Evolutionary conservation across 2,113 vertebrate genomes (phyloP).

Genomic region (Pachypanchax playfairii): DNA sequence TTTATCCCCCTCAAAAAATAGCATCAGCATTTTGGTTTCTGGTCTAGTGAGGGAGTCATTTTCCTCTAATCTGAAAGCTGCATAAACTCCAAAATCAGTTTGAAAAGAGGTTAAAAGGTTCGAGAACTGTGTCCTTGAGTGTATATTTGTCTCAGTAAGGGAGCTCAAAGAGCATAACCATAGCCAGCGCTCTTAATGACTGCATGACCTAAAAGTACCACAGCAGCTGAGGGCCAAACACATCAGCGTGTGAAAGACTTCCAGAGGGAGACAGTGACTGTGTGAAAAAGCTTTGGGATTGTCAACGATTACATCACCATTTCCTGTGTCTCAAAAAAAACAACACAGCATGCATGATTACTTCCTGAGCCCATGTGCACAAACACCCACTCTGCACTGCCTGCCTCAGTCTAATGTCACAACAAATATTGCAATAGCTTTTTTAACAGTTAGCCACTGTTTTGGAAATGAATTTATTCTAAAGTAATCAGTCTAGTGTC

Average conservation of each 20-base stretch:
- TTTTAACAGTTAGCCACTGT: no score
- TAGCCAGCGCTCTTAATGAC: conserved; percentile 41
- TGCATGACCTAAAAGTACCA: conserved; percentile 27
- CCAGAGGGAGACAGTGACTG: conserved; percentile 40
- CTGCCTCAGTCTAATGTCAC: background rate
- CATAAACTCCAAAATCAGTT: background rate
- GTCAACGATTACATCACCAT: conserved; percentile 67
- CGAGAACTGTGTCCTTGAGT: background rate
- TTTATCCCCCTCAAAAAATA: no score
- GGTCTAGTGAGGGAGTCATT: background rate
- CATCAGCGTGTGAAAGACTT: conserved; percentile 33
- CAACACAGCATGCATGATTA: conserved; percentile 36
- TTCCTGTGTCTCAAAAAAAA: conserved; percentile 59
- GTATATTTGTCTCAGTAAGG: conserved; percentile 17
- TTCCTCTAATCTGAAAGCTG: background rate
- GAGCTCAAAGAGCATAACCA: conserved; percentile 9
- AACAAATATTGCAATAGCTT: background rate
- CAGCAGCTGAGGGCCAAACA: conserved; percentile 38
- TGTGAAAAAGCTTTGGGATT: conserved; percentile 55
- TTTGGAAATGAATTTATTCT: no score
- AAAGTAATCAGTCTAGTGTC: no score
- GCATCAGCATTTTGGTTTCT: background rate
- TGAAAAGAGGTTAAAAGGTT: conserved; percentile 4
- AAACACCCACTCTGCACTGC: background rate
- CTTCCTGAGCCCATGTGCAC: background rate